Conservation (phyloP, 2,888 invertebrate species). For the Phorcus lineatus region DNA sequence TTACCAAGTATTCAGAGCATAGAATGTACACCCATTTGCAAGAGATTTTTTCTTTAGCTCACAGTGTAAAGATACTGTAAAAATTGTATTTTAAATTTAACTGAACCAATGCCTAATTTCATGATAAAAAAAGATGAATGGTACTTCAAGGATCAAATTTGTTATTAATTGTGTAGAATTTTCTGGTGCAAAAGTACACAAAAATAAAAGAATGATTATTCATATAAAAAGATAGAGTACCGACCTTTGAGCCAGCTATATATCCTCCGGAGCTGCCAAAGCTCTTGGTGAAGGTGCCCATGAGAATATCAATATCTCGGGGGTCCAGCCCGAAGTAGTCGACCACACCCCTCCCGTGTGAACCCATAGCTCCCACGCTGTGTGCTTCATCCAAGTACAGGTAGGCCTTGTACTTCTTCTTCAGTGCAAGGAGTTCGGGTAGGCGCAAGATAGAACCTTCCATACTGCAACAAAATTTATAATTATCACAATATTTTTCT, state of each 20-base stretch:
- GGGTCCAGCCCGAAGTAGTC: slow-evolving; percentile 91
- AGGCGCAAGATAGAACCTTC: slow-evolving; percentile 95
- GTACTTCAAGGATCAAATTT: too few species aligned
- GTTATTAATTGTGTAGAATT: too few species aligned
- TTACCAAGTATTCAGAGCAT: too few species aligned
- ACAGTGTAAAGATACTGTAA: too few species aligned
- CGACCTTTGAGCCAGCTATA: slow-evolving; percentile 90
- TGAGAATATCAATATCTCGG: slow-evolving; percentile 88
- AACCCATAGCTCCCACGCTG: slow-evolving; percentile 94
- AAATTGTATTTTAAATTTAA: too few species aligned
- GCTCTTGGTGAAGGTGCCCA: slow-evolving; percentile 99
- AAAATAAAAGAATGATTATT: too few species aligned
- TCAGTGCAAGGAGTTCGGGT: slow-evolving; percentile 89
- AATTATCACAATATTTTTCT: neutral
- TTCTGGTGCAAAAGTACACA: too few species aligned
- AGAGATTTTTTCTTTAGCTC: too few species aligned
- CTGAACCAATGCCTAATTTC: too few species aligned
- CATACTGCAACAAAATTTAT: slow-evolving; percentile 81
- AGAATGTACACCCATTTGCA: too few species aligned
- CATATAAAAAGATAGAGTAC: neutral
- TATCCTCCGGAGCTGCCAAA: slow-evolving; percentile 98
- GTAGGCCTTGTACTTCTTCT: slow-evolving; percentile 94
- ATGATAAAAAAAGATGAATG: too few species aligned
- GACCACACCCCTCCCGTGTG: slow-evolving; percentile 88
- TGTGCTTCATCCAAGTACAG: slow-evolving; percentile 98